A percentile compares a stretch with the other conserved stretches of the same genome.
phyloP scores from a whole-genome alignment of 2,113 vertebrate species.

The Petrocephalus microphthalmus region DNA sequence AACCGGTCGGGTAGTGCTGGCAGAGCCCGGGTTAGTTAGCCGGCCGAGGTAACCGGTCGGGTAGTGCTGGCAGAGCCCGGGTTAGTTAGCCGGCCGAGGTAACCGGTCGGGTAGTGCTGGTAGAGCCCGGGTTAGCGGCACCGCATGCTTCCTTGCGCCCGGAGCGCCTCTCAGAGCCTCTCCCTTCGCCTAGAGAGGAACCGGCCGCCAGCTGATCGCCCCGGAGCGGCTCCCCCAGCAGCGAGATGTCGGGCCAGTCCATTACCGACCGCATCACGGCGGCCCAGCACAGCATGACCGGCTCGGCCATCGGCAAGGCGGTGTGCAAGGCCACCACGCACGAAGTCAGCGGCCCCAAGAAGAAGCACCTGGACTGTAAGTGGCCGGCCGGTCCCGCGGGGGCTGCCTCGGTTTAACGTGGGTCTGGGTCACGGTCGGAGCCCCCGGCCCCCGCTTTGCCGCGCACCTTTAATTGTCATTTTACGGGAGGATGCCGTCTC shows the following conservation, averaged over 20 bases:
- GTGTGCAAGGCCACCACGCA: conserved; percentile 85
- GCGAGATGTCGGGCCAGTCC: conserved; percentile 78
- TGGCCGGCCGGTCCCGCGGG: conserved; percentile 23
- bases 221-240: conserved; percentile 34
- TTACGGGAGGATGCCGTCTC: background rate
- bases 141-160: conserved; percentile 56
- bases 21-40: no score
- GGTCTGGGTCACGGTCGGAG: background rate
- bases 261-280: conserved; percentile 79
- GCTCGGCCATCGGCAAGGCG: conserved; percentile 75
- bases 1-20: no score
- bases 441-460: background rate
- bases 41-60: no score
- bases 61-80: no score
- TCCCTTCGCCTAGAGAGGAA: conserved; percentile 46
- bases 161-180: conserved; percentile 48
- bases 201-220: conserved; percentile 52
- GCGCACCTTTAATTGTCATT: background rate
- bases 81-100: no score
- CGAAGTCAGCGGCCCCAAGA: conserved; percentile 85
- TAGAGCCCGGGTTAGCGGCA: conserved; percentile 31
- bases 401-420: background rate
- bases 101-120: no score
- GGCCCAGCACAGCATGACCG: conserved; percentile 80
- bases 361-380: conserved; percentile 88